Evolutionary conservation across 2,797 vertebrate genomes (phyloP).

Genomic region (Euthynnus affinis): DNA sequence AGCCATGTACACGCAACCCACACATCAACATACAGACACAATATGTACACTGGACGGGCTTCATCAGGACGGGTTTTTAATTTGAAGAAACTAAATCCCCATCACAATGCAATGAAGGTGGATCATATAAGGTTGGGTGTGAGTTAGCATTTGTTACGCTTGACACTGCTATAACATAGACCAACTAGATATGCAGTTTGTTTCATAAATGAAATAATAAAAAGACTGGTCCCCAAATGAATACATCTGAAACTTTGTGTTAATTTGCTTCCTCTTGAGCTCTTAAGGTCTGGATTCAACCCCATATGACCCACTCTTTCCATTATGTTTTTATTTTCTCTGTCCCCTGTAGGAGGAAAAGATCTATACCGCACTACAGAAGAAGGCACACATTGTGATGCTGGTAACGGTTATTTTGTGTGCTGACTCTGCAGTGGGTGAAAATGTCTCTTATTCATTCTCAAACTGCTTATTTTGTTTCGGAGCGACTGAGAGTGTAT

Average conservation of each 20-base stretch:
- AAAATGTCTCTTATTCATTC: slow-evolving; percentile 41
- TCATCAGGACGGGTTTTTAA: slow-evolving; percentile 9
- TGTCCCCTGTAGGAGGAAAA: not conserved
- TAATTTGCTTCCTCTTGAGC: slow-evolving; percentile 1
- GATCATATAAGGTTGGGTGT: not conserved
- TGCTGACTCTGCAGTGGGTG: slow-evolving; percentile 14
- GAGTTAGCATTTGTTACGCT: slow-evolving; percentile 4
- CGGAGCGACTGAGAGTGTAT: slow-evolving; percentile 1
- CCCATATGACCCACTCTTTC: not conserved
- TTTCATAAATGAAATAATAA: slow-evolving; percentile 3
- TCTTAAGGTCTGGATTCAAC: not conserved
- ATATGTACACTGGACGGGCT: not conserved
- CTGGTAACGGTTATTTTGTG: slow-evolving; percentile 28
- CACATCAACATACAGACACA: not conserved
- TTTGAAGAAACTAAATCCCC: not conserved
- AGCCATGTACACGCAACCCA: not conserved
- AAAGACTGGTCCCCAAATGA: slow-evolving; percentile 1
- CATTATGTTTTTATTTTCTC: slow-evolving; percentile 8
- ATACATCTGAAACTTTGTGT: slow-evolving; percentile 8
- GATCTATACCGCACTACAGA: not conserved
- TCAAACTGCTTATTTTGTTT: slow-evolving; percentile 37
- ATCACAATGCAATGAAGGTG: not conserved
- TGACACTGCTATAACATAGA: not conserved
- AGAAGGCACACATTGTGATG: slow-evolving; percentile 14
- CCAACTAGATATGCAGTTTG: not conserved